These are phyloP conservation scores for Branchipolynoe longqiensis DNA, from an alignment of 2,888 invertebrate genomes.

Conservation along the genomic window DNA sequence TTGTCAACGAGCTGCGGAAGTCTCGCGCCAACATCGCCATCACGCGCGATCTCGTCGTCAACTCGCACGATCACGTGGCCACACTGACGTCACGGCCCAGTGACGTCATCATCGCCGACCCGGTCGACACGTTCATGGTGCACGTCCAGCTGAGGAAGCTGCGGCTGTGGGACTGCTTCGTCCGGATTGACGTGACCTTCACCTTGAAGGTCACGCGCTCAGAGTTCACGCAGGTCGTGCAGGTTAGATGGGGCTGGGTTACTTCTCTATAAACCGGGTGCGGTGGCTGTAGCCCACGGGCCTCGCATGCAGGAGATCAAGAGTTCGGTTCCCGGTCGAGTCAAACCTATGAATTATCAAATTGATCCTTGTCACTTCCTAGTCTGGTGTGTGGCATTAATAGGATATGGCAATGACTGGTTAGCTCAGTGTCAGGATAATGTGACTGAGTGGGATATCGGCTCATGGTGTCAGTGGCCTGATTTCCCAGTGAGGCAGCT, in stretches of 20 bases:
- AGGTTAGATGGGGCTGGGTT: background rate
- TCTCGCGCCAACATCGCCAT: constrained; percentile 13
- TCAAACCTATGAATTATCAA: too few relatives aligned
- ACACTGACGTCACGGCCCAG: background rate
- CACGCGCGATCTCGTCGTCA: background rate
- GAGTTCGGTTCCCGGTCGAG: too few relatives aligned
- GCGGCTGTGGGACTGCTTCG: constrained; percentile 5
- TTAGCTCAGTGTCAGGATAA: too few relatives aligned
- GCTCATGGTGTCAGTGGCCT: too few relatives aligned
- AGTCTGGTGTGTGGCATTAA: too few relatives aligned
- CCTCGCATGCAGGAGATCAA: too few relatives aligned
- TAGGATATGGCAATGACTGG: too few relatives aligned
- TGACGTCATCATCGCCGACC: background rate
- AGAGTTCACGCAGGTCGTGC: background rate
- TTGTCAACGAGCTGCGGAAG: background rate
- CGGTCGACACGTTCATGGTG: constrained; percentile 11
- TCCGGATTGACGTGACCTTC: background rate
- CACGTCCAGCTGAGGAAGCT: constrained; percentile 20
- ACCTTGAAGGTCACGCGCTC: background rate
- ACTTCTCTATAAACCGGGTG: background rate
- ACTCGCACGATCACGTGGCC: constrained; percentile 7
- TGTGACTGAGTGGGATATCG: too few relatives aligned
- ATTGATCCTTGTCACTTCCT: too few relatives aligned
- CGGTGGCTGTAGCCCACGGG: background rate
- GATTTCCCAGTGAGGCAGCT: background rate